These are phyloP conservation scores for Salvelinus sp. DNA, from an alignment of 2,113 vertebrate genomes.

Conservation along the genomic window DNA sequence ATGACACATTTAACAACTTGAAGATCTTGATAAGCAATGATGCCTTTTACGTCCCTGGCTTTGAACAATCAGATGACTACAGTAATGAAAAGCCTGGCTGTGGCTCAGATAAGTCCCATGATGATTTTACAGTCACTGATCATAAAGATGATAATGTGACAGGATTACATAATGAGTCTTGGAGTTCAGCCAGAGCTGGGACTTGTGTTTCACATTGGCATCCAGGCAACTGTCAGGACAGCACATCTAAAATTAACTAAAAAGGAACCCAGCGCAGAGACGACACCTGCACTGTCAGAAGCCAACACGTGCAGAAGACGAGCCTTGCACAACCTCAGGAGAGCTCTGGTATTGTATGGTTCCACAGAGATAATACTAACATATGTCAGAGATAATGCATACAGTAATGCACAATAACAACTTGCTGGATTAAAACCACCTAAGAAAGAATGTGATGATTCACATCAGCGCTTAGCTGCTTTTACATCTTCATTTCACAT, in stretches of 20 bases:
- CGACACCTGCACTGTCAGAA: background rate
- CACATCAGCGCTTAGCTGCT: too few relatives aligned
- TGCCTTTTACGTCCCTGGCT: background rate
- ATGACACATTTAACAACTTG: background rate
- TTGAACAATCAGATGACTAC: background rate
- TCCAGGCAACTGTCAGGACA: slow-evolving; percentile 4
- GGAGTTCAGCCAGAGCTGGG: background rate
- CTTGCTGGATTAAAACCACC: too few relatives aligned
- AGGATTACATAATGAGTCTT: background rate
- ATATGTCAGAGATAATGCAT: background rate
- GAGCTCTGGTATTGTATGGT: background rate
- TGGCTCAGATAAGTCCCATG: background rate
- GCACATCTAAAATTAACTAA: slow-evolving; percentile 1
- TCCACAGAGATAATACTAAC: background rate
- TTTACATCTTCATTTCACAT: too few relatives aligned
- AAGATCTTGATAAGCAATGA: background rate
- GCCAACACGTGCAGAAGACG: background rate
- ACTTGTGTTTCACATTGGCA: background rate
- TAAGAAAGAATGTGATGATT: too few relatives aligned
- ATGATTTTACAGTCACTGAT: too few relatives aligned
- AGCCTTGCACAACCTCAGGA: background rate
- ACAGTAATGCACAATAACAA: too few relatives aligned
- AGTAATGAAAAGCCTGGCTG: background rate
- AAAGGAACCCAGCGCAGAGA: background rate
- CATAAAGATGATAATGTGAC: background rate